These are phyloP conservation scores for Synanthedon tipuliformis DNA, from an alignment of 2,888 invertebrate species.

Conservation along the genomic window DNA sequence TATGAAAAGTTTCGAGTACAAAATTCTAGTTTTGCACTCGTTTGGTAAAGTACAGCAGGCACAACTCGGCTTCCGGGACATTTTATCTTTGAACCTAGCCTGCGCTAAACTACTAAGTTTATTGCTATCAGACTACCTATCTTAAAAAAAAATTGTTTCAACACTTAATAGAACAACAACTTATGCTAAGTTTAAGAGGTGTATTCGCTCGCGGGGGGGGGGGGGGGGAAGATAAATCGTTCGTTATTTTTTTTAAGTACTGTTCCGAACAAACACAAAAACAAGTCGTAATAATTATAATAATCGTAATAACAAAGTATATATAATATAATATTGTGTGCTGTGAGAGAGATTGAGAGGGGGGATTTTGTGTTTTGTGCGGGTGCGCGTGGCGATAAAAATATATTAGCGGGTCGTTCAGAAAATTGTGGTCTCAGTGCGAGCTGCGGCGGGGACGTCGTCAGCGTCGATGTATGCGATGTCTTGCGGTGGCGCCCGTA, in stretches of 20 bases:
- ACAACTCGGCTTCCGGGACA: conserved; percentile 20
- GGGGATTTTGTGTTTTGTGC: conserved; percentile 23
- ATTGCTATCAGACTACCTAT: conserved; percentile 51
- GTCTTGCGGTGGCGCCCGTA: conserved; percentile 79
- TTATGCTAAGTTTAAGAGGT: conserved; percentile 19
- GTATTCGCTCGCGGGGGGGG: conserved; percentile 12
- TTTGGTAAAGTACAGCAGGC: conserved; percentile 14
- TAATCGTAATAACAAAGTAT: neutral
- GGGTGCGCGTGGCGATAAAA: conserved; percentile 17
- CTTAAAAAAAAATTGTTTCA: conserved; percentile 36
- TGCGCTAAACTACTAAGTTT: conserved; percentile 19
- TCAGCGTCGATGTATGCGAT: conserved; percentile 87
- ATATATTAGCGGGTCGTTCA: neutral
- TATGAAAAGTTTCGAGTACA: conserved; percentile 6
- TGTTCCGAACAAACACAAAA: conserved; percentile 9
- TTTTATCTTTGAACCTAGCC: neutral
- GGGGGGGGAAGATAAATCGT: conserved; percentile 21
- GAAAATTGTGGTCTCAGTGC: conserved; percentile 16
- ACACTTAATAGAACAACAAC: conserved; percentile 49
- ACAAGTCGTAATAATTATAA: neutral
- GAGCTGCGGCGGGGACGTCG: conserved; percentile 43
- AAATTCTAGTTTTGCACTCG: conserved; percentile 7
- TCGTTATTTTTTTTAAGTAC: conserved; percentile 40
- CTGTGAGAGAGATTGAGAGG: conserved; percentile 6
- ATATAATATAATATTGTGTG: neutral